Conservation (phyloP, 23 tunicate genomes). For the Halocynthia aurantium region DNA sequence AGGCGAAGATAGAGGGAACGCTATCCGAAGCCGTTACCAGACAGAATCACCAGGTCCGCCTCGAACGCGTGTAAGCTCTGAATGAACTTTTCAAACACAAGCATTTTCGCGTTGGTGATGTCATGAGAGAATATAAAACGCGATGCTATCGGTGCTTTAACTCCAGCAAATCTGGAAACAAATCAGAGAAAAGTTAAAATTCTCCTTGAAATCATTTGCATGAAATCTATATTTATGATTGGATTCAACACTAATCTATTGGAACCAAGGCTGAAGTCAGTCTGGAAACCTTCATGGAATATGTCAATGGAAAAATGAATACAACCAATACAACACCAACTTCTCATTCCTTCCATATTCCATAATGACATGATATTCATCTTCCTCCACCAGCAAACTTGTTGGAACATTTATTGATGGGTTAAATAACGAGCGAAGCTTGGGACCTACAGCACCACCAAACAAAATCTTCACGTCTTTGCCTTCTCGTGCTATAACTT, state of each 20-base stretch:
- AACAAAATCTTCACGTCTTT: slow-evolving; percentile 38
- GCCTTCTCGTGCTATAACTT: slow-evolving; percentile 8
- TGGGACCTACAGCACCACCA: slow-evolving; percentile 78
- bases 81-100: slow-evolving; percentile 49
- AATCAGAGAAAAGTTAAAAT: no score
- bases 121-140: slow-evolving; percentile 95
- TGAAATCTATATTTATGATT: no score
- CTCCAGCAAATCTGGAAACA: slow-evolving; percentile 59
- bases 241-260: no score
- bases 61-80: slow-evolving; percentile 30
- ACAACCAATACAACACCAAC: slow-evolving; percentile 5
- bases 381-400: slow-evolving; percentile 20
- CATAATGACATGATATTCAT: slow-evolving; percentile 83
- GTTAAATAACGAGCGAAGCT: slow-evolving; percentile 41
- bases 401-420: slow-evolving; percentile 22
- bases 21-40: slow-evolving; percentile 31
- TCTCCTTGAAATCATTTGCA: no score
- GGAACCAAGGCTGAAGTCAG: no score
- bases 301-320: no score
- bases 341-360: slow-evolving; percentile 76
- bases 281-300: no score
- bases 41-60: slow-evolving; percentile 69
- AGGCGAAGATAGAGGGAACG: background rate
- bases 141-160: slow-evolving; percentile 58
- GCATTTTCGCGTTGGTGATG: slow-evolving; percentile 58